A percentile compares a stretch with the other conserved stretches of the same genome.
Evolutionary conservation across 2,113 vertebrate species (phyloP).

Genomic region (Callocephalon fimbriatum): DNA sequence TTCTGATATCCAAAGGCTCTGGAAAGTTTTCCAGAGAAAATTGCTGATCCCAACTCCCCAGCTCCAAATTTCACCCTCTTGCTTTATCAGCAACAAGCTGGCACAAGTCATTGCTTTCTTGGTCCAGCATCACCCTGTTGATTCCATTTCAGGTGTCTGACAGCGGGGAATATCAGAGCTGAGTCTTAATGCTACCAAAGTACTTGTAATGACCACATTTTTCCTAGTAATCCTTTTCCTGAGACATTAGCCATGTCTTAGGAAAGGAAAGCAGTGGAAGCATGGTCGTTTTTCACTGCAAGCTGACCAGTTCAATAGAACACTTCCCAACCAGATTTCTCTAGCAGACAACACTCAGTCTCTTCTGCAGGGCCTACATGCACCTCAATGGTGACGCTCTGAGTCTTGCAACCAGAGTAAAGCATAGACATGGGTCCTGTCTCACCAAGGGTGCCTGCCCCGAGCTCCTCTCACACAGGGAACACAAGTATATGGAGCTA

Average conservation of each 20-base stretch:
- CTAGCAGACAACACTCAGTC: not conserved
- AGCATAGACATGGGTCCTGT: not conserved
- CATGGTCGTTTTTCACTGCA: not conserved
- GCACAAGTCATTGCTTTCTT: not conserved
- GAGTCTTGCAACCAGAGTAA: not conserved
- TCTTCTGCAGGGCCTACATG: not conserved
- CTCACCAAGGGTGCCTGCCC: not conserved
- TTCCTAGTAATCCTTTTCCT: not conserved
- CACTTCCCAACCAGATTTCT: not conserved
- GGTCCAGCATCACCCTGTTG: not conserved
- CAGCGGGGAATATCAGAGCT: not conserved
- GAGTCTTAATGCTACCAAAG: not conserved
- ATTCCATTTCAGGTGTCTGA: not conserved
- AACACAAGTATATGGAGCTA: not conserved
- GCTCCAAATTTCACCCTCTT: not conserved
- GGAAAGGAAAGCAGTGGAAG: not conserved
- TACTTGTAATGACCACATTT: accelerated
- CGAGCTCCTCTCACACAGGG: too few relatives aligned
- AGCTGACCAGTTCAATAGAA: not conserved
- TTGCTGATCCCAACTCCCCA: not conserved
- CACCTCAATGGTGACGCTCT: not conserved
- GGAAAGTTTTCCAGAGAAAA: not conserved
- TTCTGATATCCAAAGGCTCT: not conserved
- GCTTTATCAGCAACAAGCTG: not conserved
- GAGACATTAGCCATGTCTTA: not conserved